Conservation (phyloP, 1,140 invertebrate species). For the Lutraria rhynchaena region DNA sequence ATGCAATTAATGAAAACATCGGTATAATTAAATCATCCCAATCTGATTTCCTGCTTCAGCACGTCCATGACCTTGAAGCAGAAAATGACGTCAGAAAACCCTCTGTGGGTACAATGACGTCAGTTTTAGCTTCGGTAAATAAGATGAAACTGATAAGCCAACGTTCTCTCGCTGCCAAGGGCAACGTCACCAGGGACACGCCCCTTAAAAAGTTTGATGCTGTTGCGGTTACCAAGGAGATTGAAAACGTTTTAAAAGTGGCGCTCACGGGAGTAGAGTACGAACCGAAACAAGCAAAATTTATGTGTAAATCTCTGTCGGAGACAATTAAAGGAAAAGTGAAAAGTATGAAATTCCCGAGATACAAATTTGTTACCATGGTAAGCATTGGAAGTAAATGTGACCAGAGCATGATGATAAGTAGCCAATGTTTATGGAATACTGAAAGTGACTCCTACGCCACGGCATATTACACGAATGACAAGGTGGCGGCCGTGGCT, state of each 20-base stretch:
- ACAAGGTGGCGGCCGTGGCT: constrained; percentile 69
- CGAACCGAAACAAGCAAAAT: constrained; percentile 57
- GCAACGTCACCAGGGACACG: constrained; percentile 47
- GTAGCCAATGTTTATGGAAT: constrained; percentile 76
- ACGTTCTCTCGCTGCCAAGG: constrained; percentile 28
- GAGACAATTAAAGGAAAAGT: constrained; percentile 66
- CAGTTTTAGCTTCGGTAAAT: constrained; percentile 41
- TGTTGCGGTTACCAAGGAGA: constrained; percentile 18
- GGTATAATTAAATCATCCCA: too few relatives aligned
- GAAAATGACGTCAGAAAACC: too few relatives aligned
- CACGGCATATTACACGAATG: constrained; percentile 67
- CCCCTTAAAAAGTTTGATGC: constrained; percentile 47
- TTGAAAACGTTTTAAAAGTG: constrained; percentile 48
- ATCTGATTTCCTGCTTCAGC: too few relatives aligned
- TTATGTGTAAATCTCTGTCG: constrained; percentile 58
- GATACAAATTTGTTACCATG: constrained; percentile 75
- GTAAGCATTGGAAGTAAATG: constrained; percentile 74
- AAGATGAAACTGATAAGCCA: constrained; percentile 38
- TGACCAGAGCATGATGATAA: constrained; percentile 70
- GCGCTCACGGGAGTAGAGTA: constrained; percentile 62
- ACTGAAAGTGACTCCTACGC: constrained; percentile 70
- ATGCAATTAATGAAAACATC: too few relatives aligned
- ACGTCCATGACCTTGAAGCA: too few relatives aligned
- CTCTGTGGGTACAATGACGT: neutral
- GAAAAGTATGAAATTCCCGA: constrained; percentile 69